These are phyloP conservation scores for Crypturellus tataupa DNA, from an alignment of 2,797 vertebrate genomes.

Conservation along the genomic window DNA sequence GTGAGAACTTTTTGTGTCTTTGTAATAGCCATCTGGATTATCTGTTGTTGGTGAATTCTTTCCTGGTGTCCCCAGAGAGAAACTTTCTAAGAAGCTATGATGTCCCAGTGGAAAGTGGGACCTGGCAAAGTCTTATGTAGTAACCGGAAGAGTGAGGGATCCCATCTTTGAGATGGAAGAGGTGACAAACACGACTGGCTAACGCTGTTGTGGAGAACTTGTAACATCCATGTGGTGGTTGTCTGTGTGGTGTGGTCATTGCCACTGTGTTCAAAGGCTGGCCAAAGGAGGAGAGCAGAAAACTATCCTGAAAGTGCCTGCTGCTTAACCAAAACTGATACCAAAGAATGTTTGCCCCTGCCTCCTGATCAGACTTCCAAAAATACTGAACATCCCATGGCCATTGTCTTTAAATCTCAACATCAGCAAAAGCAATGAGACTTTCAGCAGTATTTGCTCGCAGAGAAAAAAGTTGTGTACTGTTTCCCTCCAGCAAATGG, in stretches of 20 bases:
- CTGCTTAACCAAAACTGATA: not conserved
- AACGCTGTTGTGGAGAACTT: not conserved
- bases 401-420: not conserved
- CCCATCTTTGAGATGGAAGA: not conserved
- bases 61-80: not conserved
- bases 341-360: not conserved
- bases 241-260: not conserved
- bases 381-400: not conserved
- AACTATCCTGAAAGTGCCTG: not conserved
- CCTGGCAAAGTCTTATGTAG: not conserved
- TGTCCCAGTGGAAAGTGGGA: not conserved
- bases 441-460: not conserved
- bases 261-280: not conserved
- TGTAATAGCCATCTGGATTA: not conserved
- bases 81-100: not conserved
- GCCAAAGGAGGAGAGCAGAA: not conserved
- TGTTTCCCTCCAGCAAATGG: not conserved
- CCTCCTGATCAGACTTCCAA: not conserved
- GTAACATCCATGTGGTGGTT: not conserved
- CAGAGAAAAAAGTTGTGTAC: not conserved
- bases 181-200: not conserved
- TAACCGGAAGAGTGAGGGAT: not conserved
- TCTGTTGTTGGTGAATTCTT: not conserved
- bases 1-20: not conserved
- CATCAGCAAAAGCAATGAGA: not conserved